A percentile compares a stretch with the other conserved stretches of the same genome.
These are phyloP conservation scores for Brachypterus glaber DNA, from an alignment of 2,888 invertebrate genomes.

Conservation along the genomic window DNA sequence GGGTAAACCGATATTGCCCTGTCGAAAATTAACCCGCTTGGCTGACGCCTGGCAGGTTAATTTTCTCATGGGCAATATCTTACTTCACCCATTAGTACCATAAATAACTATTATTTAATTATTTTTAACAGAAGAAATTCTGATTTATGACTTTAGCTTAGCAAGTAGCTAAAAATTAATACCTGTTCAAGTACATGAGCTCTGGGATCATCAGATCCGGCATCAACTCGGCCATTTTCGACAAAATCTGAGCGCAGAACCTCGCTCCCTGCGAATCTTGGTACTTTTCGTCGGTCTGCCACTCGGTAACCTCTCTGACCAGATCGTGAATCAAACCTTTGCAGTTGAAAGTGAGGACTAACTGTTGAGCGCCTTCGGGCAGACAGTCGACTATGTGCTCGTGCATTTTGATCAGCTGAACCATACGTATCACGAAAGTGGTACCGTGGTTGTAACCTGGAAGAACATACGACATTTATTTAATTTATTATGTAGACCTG, in stretches of 20 bases:
- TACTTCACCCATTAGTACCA: too few species aligned
- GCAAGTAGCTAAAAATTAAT: constrained; percentile 34
- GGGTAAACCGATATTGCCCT: too few species aligned
- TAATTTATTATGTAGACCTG: too few species aligned
- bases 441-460: constrained; percentile 77
- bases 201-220: constrained; percentile 37
- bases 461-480: too few species aligned
- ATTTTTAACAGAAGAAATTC: background rate
- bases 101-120: too few species aligned
- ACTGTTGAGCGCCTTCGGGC: constrained; percentile 59
- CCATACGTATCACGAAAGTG: constrained; percentile 63
- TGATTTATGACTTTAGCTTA: constrained; percentile 23
- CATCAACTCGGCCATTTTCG: constrained; percentile 34
- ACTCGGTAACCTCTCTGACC: constrained; percentile 62
- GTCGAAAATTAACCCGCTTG: too few species aligned
- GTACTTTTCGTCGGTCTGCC: constrained; percentile 47
- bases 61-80: too few species aligned
- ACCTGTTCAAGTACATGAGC: constrained; percentile 33
- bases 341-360: constrained; percentile 58
- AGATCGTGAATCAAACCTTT: constrained; percentile 64
- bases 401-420: constrained; percentile 62
- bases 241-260: constrained; percentile 31
- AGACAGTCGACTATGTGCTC: constrained; percentile 63
- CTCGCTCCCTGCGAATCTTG: constrained; percentile 37
- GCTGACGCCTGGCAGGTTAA: too few species aligned